A percentile compares a stretch with the other conserved stretches of the same genome.
Evolutionary conservation across 1,140 invertebrate genomes (phyloP).

Genomic region (Helicoverpa zea): DNA sequence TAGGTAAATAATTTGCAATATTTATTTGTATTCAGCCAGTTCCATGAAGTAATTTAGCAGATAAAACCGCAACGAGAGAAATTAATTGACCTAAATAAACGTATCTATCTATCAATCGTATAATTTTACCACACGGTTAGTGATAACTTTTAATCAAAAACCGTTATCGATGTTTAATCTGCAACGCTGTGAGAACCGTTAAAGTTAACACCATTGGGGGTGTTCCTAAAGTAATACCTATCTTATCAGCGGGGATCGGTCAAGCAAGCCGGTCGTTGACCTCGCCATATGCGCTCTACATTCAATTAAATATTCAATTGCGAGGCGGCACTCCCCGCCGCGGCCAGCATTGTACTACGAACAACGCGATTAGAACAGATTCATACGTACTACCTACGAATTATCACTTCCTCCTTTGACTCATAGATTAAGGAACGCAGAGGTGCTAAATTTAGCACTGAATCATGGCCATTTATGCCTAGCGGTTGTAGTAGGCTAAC

Average conservation of each 20-base stretch:
- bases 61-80: too few species aligned
- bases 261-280: conserved; percentile 49
- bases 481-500: background rate
- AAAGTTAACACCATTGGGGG: background rate
- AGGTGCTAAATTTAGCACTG: conserved; percentile 42
- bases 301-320: conserved; percentile 77
- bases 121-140: too few species aligned
- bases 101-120: too few species aligned
- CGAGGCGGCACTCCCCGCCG: conserved; percentile 59
- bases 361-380: conserved; percentile 54
- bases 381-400: conserved; percentile 58
- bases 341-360: conserved; percentile 56
- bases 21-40: too few species aligned
- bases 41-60: too few species aligned
- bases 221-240: background rate
- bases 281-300: conserved; percentile 58
- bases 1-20: too few species aligned
- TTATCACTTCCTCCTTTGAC: conserved; percentile 62
- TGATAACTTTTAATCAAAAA: too few species aligned
- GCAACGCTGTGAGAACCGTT: background rate
- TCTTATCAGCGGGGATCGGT: conserved; percentile 38
- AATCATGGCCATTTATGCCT: conserved; percentile 30
- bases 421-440: conserved; percentile 45
- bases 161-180: too few species aligned
- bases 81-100: too few species aligned